These are phyloP conservation scores for Stictonetta naevosa DNA, from an alignment of 2,113 vertebrate species.

Conservation along the genomic window DNA sequence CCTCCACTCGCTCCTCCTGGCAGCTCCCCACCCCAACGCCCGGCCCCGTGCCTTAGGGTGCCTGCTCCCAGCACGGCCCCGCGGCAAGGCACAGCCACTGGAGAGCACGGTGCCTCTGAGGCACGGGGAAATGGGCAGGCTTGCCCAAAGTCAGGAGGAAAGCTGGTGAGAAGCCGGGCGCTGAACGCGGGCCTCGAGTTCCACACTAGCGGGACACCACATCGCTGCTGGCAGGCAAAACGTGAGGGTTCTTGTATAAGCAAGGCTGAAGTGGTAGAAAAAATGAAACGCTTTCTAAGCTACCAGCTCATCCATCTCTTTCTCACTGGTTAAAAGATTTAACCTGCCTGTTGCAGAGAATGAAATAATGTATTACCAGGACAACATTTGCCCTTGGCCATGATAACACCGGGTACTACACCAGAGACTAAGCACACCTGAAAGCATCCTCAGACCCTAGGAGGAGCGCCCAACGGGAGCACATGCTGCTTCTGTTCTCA, in stretches of 20 bases:
- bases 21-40: neutral
- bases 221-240: accelerated
- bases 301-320: neutral
- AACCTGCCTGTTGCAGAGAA: neutral
- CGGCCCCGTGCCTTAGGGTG: too few species aligned
- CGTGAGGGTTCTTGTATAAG: too few species aligned
- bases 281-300: neutral
- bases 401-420: neutral
- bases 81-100: neutral
- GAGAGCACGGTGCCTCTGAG: neutral
- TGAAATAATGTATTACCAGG: neutral
- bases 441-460: neutral
- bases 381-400: accelerated
- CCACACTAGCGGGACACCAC: neutral
- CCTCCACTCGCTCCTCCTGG: neutral
- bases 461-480: neutral
- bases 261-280: neutral
- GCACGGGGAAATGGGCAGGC: neutral
- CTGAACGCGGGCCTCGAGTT: neutral
- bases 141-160: neutral
- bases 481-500: neutral
- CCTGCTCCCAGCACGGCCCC: neutral
- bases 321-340: neutral
- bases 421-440: neutral
- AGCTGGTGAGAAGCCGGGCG: neutral